A percentile compares a stretch with the other conserved stretches of the same genome.
These are phyloP conservation scores for Brachypterus glaber DNA, from an alignment of 2,888 invertebrate species.

Conservation along the genomic window DNA sequence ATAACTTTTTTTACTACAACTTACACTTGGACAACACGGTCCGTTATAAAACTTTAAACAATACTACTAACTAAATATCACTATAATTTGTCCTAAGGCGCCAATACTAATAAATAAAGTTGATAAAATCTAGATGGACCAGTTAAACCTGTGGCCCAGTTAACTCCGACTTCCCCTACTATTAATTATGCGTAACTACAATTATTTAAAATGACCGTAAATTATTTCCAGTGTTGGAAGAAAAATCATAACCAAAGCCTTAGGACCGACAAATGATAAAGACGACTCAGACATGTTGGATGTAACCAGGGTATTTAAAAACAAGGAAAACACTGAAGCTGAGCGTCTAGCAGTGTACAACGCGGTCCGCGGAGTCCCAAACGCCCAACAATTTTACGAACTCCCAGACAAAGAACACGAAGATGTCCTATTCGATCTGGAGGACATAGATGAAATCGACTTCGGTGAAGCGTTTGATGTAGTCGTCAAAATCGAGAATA, in stretches of 20 bases:
- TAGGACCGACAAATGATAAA: constrained; percentile 52
- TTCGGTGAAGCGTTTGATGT: constrained; percentile 59
- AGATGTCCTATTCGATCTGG: constrained; percentile 56
- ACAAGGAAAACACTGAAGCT: constrained; percentile 51
- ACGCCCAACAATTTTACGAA: constrained; percentile 52
- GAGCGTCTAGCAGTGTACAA: constrained; percentile 59
- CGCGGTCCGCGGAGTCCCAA: constrained; percentile 54
- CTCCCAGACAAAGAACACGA: constrained; percentile 49
- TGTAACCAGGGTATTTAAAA: constrained; percentile 57
- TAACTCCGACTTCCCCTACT: no score
- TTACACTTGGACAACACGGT: no score
- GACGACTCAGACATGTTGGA: constrained; percentile 57
- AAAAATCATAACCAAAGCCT: constrained; percentile 56
- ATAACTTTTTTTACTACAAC: no score
- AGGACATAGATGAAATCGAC: constrained; percentile 55
- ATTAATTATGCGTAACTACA: no score
- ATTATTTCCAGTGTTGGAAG: constrained; percentile 51
- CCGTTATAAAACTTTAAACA: no score
- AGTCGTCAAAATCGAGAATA: constrained; percentile 50
- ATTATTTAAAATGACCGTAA: neutral
- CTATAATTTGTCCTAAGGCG: no score
- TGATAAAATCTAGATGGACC: no score
- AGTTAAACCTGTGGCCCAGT: no score
- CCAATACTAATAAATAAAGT: no score
- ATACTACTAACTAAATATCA: no score